Evolutionary conservation across 2,888 invertebrate genomes (phyloP).

Genomic region (Agriopis aurantiaria): DNA sequence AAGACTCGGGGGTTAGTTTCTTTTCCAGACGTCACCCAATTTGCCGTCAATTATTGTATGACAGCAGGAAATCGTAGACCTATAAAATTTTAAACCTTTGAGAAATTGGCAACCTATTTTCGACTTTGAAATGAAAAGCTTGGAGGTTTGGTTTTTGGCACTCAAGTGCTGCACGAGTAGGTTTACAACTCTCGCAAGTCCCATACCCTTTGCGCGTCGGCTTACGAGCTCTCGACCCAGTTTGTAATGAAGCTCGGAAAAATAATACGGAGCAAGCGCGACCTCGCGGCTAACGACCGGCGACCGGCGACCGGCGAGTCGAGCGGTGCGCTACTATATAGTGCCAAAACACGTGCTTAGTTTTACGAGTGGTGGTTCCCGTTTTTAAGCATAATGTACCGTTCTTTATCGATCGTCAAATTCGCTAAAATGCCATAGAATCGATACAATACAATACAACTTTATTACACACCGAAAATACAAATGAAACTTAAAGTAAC

Average conservation of each 20-base stretch:
- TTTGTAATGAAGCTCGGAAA: constrained; percentile 66
- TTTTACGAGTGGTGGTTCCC: constrained; percentile 5
- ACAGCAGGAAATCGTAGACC: not conserved
- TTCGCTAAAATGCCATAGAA: no score
- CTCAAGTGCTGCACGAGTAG: constrained; percentile 34
- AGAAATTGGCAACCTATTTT: not conserved
- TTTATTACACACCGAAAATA: no score
- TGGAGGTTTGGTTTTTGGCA: constrained; percentile 30
- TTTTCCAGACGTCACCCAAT: not conserved
- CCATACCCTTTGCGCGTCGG: constrained; percentile 53
- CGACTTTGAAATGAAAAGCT: constrained; percentile 18
- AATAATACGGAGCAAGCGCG: constrained; percentile 59
- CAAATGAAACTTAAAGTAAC: no score
- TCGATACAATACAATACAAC: no score
- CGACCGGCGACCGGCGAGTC: constrained; percentile 32
- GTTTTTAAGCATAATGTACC: constrained; percentile 10
- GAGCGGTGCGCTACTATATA: not conserved
- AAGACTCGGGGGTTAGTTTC: not conserved
- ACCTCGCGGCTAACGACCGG: constrained; percentile 47
- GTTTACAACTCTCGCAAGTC: constrained; percentile 30
- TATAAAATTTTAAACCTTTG: not conserved
- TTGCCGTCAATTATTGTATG: no score
- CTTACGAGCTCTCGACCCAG: constrained; percentile 72
- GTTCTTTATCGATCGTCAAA: no score
- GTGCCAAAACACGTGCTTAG: constrained; percentile 13